Evolutionary conservation across 2,113 vertebrate species (phyloP), one percentile per base, ranked within the genome.

Genomic region (Crotalus helleri): DNA sequence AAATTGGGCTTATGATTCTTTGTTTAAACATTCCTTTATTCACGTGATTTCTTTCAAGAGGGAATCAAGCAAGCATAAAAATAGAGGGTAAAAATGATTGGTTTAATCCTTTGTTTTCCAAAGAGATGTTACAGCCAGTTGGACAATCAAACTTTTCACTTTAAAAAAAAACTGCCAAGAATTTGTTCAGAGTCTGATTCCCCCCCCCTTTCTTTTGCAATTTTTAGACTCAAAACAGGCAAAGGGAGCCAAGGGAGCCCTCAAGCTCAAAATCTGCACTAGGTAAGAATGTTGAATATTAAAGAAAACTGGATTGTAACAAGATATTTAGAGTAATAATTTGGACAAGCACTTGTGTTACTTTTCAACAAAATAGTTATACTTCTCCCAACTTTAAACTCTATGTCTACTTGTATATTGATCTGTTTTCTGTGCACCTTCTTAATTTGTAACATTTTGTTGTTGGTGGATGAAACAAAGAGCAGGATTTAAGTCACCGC

Each of bases 231-330:
- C 69, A 4, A 97, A 88, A 91, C 96, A 91, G 15, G 91, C 94
- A 19, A 88, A 97, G 0, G 96, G 96, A 0, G 51, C 94, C 94
- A 11, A 95, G 69, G 93, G 26, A 12, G 94, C 95, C 0, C 57
- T 97, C 95, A 49, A 92, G 57, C 95, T 98, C 23, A 92, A 89
- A 24, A 96, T 98, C 94, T 98, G 97, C 23, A 33, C 95, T 91
- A 97, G 93, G 98, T 98, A 46, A 95, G 95, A 64, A 55, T 24
- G 57, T 9, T 44, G 44, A 69, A 21, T 24, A 0, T 0, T 0
- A 9, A 85, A 39, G 13, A n/a, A 1, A 9, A 0, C 19, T 57
- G 51, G 29, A 8, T 39, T 13, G 24, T 26, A 11, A 33, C 39
- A 15, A 19, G 10, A 23, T 46, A 49, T 87, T 87, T 57, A 61